Evolutionary conservation across 92 coral and sea anemone genomes (phyloP).

Genomic region (Muricea muricata): DNA sequence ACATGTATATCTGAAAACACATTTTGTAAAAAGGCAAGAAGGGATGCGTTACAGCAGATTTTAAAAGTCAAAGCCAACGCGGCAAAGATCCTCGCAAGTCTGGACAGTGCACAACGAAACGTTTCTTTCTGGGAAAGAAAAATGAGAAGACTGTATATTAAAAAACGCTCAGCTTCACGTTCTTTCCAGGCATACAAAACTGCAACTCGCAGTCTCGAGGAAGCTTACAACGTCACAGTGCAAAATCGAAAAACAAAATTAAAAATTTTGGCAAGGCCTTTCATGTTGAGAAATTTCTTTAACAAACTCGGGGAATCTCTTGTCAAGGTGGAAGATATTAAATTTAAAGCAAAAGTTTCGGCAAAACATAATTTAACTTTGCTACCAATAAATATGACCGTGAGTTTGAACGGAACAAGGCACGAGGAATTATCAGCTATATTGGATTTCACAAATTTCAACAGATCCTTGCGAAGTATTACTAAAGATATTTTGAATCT

Average conservation of each 20-base stretch:
- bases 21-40: conserved; percentile 65
- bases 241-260: conserved; percentile 27
- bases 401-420: conserved; percentile 9
- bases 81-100: conserved; percentile 39
- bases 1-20: conserved; percentile 66
- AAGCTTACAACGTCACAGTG: conserved; percentile 54
- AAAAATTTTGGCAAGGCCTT: conserved; percentile 39
- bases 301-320: background rate
- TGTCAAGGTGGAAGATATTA: background rate
- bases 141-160: conserved; percentile 39
- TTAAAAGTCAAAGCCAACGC: conserved; percentile 44
- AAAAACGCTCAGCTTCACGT: conserved; percentile 52
- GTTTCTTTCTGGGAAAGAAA: conserved; percentile 59
- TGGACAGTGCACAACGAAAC: conserved; percentile 52
- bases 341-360: conserved; percentile 15
- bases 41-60: conserved; percentile 51
- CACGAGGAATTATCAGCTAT: conserved; percentile 22
- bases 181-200: conserved; percentile 51
- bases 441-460: conserved; percentile 18
- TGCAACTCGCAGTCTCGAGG: conserved; percentile 45
- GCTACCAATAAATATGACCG: conserved; percentile 25
- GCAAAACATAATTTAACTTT: background rate
- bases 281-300: conserved; percentile 12
- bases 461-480: conserved; percentile 22
- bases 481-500: conserved; percentile 2